Base-by-base conservation (phyloP, 2,888 invertebrate species). In the Drosophila cracens region DNA sequence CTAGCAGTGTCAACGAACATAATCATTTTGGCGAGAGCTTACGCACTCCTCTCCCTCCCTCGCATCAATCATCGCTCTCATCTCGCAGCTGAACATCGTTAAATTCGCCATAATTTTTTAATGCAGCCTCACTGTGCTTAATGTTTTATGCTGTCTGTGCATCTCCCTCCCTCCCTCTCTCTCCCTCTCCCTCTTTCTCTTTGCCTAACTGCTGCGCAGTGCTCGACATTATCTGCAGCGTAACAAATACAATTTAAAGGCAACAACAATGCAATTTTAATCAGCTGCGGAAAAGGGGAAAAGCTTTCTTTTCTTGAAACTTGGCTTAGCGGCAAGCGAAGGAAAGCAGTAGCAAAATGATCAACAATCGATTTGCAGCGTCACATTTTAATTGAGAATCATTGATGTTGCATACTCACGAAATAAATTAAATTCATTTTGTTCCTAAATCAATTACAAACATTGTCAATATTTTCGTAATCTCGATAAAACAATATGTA, bases 81-180 rank as follows among this genome's bases (percentile, higher is more conserved):
- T 59, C 29, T 2, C 18, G 6, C 46, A 59, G 33, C 43, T 25
- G 36, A 36, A 18, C 36, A 54, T 66, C 76, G 63, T 74, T 79
- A 61, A 79, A 58, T 74, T 66, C 43, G 48, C 66, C 46, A 52
- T 63, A 46, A 53, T 71, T 79, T 80, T 80, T 27, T 63, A 71
- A 43, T 69, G 81, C 72, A 46, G 56, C 53, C 54, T 79, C 77
- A 76, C 60, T 58, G 57, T 61, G 72, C 70, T 69, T 66, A 66
- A 72, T 63, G 57, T 69, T 81, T 72, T 72, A 63, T 76, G 62
- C 67, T 49, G 75, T 65, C 57, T 64, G 5, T 27, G 38, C n/a
- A 16, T 10, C 27, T 49, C 43, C 43, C 2, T 43, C n/a, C 16
- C 16, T 27, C 27, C 2, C 8, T 21, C n/a, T 11, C 51, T 10